Conservation (phyloP, 2,113 vertebrate species). For the Tetrax tetrax region DNA sequence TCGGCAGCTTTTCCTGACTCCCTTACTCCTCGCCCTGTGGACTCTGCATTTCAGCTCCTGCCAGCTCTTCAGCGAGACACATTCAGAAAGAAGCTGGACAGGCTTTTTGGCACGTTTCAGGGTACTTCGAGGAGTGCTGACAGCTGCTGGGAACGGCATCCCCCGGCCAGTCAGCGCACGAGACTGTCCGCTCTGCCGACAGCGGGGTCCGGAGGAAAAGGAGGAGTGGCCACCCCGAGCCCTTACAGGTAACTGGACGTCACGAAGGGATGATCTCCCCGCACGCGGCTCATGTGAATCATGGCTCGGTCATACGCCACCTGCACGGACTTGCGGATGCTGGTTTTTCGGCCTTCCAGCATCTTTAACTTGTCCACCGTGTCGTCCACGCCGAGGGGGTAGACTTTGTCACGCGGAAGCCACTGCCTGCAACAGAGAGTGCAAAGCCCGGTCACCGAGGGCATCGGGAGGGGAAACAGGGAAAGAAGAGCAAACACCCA, state of each 20-base stretch:
- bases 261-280: slow-evolving; percentile 87
- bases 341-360: slow-evolving; percentile 94
- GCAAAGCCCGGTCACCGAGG: not conserved
- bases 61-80: slow-evolving; percentile 49
- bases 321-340: slow-evolving; percentile 97
- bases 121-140: not conserved
- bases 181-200: not conserved
- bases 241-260: slow-evolving; percentile 86
- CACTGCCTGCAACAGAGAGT: slow-evolving; percentile 84
- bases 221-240: not conserved
- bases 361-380: slow-evolving; percentile 96
- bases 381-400: slow-evolving; percentile 89
- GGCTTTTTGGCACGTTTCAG: slow-evolving; percentile 75
- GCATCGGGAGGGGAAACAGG: rapidly evolving
- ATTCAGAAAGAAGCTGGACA: slow-evolving; percentile 43
- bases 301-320: slow-evolving; percentile 96
- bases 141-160: not conserved
- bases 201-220: not conserved
- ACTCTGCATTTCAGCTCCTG: slow-evolving; percentile 20
- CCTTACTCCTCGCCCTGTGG: not conserved
- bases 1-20: not conserved
- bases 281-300: slow-evolving; percentile 92
- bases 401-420: slow-evolving; percentile 92
- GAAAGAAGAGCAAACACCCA: not conserved
- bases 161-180: not conserved